Evolutionary conservation across 2,888 invertebrate genomes (phyloP), one percentile per base, ranked within the genome.

Genomic region (Acronicta aceris): DNA sequence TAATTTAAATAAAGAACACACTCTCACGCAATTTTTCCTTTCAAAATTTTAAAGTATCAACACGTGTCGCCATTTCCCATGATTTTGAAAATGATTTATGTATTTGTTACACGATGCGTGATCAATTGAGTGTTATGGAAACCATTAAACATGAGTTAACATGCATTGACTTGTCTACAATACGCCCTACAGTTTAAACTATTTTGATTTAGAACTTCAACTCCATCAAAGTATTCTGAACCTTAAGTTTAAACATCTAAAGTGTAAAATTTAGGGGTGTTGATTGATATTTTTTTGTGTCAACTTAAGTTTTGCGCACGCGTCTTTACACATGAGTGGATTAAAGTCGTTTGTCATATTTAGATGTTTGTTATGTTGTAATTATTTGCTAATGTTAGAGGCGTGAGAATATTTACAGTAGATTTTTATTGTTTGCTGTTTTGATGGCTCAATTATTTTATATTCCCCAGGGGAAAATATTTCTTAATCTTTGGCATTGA

Each of bases 101-200:
- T 81, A 80, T 81, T 78, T 85, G 88, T 88, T 86, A 85, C 78
- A 66, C 81, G 88, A 92, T 88, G 89, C 92, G 86, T 87, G 85
- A 88, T 91, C 90, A 93, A 94, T 93, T 91, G 92, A 86, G 85
- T 94, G 93, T 93, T 91, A 92, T 88, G 82, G 78, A 92, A 92
- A 90, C 92, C 92, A 93, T 92, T 93, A 87, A 91, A 91, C 89
- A 90, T 83, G 69, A 78, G 86, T 88, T 88, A 88, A 89, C 82
- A 85, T 64, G 64, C 81, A 80, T 84, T 84, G 82, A 84, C 82
- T 77, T 81, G 80, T 88, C 85, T 84, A 63, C 77, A 86, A 82
- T 85, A 91, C 91, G 90, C 92, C 93, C 90, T 85, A 71, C 63
- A 89, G 89, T 89, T 91, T 89, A 90, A 82, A 89, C 86, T 85